Evolutionary conservation across 2,888 invertebrate genomes (phyloP).

Genomic region (Tinea pellionella): DNA sequence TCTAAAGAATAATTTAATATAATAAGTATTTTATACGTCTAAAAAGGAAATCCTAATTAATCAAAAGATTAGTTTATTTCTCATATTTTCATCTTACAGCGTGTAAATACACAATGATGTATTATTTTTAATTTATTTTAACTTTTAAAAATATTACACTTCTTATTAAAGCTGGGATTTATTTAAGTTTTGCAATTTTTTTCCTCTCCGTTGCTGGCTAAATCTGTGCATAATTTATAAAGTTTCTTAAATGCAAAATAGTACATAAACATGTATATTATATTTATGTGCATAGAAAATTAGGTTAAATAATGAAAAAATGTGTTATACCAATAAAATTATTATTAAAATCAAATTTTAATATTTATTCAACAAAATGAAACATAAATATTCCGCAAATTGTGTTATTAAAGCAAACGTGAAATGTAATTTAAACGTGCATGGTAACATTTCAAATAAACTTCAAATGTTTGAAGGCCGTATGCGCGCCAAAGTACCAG

Average conservation of each 20-base stretch:
- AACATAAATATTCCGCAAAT: too few relatives aligned
- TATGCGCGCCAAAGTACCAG: constrained; percentile 12
- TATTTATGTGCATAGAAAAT: too few relatives aligned
- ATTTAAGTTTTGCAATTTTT: not conserved
- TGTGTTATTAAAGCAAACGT: too few relatives aligned
- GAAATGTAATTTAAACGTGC: too few relatives aligned
- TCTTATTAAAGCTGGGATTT: not conserved
- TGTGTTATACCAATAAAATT: too few relatives aligned
- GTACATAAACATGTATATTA: not conserved
- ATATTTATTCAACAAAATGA: too few relatives aligned
- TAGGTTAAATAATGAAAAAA: too few relatives aligned
- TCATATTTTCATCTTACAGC: not conserved
- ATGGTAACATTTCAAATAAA: not conserved
- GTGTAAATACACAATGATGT: not conserved
- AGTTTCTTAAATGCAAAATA: not conserved
- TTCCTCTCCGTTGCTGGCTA: not conserved
- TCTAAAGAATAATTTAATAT: too few relatives aligned
- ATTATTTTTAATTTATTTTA: not conserved
- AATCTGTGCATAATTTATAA: not conserved
- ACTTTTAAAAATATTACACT: not conserved
- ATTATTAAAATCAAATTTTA: too few relatives aligned
- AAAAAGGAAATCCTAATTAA: too few relatives aligned
- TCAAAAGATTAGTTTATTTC: too few relatives aligned
- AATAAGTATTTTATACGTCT: too few relatives aligned
- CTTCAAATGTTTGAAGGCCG: not conserved